Evolutionary conservation across 2,113 vertebrate species (phyloP), one percentile per base, ranked within the genome.

Genomic region (Ellobius talpinus): DNA sequence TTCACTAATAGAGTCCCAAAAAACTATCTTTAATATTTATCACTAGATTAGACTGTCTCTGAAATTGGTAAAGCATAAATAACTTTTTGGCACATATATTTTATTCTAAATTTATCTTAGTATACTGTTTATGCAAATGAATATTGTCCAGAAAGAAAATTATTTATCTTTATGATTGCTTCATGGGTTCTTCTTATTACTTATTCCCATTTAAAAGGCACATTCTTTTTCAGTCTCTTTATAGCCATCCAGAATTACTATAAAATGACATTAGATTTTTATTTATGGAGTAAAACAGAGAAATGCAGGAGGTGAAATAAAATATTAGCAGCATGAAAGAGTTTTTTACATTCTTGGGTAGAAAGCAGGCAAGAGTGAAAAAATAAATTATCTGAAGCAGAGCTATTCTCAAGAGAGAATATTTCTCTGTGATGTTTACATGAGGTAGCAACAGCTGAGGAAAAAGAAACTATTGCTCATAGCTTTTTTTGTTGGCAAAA

Each of bases 81-180:
- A 93, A 89, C 5, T n/a, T n/a, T 63, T 6, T 82, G 29, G 19
- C 5, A 89, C 29, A 21, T 93, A 1, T n/a, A 58, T 72, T 95
- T 86, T 84, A 87, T 92, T 86, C 81, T 58, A 91, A 76, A 47
- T 94, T 68, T 61, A 72, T 94, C 21, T 45, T 96, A 72, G 23
- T 96, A 0, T 47, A 79, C 4, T 81, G 10, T 84, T 94, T 93
- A 77, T 90, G 73, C 73, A 79, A 93, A 89, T 95, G 39, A 94
- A 73, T 96, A 93, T 63, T 95, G 42, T 96, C 55, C 65, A 96
- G 61, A 93, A 74, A 87, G 39, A 78, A 97, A 89, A 93, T 94
- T 92, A 81, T 91, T 96, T 96, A 87, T 82, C 92, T 31, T 92
- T 87, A 19, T 91, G 14, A 85, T 70, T 84, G 24, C 50, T 50